These are phyloP conservation scores for Acinonyx jubatus DNA, from an alignment of 2,113 vertebrate genomes.

Conservation along the genomic window DNA sequence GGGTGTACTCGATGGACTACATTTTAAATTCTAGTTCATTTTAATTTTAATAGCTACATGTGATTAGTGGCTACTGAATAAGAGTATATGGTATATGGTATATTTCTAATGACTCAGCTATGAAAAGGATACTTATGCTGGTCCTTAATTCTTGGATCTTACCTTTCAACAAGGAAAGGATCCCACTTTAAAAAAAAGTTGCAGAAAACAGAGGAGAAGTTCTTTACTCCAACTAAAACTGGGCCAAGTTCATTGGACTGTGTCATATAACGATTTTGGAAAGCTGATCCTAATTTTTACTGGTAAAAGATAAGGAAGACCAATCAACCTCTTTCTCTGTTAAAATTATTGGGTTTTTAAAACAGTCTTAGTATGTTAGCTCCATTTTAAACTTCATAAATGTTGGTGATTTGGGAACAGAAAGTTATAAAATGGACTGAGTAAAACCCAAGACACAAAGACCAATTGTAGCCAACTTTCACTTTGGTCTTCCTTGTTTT, in stretches of 20 bases:
- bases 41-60: background rate
- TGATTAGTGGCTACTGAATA: background rate
- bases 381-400: constrained; percentile 18
- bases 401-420: background rate
- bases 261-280: background rate
- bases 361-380: background rate
- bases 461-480: background rate
- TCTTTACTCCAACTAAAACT: background rate
- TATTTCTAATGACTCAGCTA: background rate
- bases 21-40: background rate
- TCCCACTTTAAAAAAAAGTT: background rate
- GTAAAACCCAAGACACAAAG: background rate
- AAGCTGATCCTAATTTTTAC: background rate
- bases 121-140: background rate
- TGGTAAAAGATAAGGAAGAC: background rate
- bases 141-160: background rate
- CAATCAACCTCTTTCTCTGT: background rate
- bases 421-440: background rate
- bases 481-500: constrained; percentile 6
- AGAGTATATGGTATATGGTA: background rate
- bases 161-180: background rate
- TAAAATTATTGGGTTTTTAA: background rate
- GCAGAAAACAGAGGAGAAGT: background rate
- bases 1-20: background rate
- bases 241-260: background rate